Conservation (phyloP, 2,113 vertebrate genomes). For the Delphinus delphis region DNA sequence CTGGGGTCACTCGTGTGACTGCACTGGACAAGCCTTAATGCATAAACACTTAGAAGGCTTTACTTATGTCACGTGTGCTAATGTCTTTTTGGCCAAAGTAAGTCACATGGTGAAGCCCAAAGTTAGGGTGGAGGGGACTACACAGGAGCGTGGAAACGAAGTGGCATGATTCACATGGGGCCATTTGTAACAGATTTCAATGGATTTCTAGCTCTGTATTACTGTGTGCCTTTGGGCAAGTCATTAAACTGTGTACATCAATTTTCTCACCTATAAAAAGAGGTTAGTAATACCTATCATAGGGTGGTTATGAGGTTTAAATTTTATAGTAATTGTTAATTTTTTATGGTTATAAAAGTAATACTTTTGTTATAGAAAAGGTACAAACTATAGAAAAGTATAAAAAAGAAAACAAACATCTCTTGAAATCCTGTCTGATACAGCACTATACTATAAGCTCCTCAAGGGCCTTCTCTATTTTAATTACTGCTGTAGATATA, state of each 20-base stretch:
- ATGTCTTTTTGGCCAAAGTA: not conserved
- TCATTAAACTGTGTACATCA: not conserved
- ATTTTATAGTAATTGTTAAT: not conserved
- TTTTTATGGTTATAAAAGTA: conserved; percentile 1
- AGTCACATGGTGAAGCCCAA: not conserved
- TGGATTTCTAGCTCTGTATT: not conserved
- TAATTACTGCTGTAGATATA: not conserved
- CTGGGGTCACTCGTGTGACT: not conserved
- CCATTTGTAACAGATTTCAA: not conserved
- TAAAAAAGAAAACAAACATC: not conserved
- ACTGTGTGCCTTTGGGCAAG: not conserved
- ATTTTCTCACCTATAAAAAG: not conserved
- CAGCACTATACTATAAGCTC: not conserved
- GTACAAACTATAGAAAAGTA: not conserved
- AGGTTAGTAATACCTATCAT: not conserved
- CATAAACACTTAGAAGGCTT: not conserved
- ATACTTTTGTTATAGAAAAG: not conserved
- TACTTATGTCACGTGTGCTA: not conserved
- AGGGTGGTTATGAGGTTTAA: not conserved
- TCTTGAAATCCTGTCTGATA: not conserved
- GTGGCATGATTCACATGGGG: not conserved
- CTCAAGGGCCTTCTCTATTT: not conserved
- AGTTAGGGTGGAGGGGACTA: not conserved
- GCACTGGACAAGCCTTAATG: not conserved
- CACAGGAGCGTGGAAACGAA: not conserved